Evolutionary conservation across 2,113 vertebrate genomes (phyloP).

Genomic region (Oryzias javanicus): DNA sequence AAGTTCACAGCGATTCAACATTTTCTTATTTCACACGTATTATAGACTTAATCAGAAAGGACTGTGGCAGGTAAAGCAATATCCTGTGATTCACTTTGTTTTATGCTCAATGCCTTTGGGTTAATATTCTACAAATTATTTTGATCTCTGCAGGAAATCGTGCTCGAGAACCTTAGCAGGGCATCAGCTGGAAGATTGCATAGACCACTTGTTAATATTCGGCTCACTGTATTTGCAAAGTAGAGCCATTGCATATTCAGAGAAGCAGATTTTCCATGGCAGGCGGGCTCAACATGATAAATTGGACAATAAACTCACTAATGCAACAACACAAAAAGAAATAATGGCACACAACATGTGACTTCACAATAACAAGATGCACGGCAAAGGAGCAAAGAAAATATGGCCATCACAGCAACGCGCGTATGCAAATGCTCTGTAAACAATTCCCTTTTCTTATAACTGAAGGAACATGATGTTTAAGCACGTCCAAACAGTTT

Average conservation of each 20-base stretch:
- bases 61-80: constrained; percentile 29
- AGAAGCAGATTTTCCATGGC: constrained; percentile 64
- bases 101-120: constrained; percentile 20
- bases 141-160: constrained; percentile 43
- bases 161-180: constrained; percentile 22
- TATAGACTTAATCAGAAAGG: constrained; percentile 19
- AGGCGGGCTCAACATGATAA: constrained; percentile 71
- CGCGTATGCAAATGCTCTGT: constrained; percentile 38
- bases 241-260: constrained; percentile 60
- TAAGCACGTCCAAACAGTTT: background rate
- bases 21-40: constrained; percentile 43
- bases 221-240: constrained; percentile 56
- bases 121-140: constrained; percentile 49
- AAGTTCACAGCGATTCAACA: constrained; percentile 17
- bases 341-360: constrained; percentile 57
- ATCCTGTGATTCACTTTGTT: constrained; percentile 38
- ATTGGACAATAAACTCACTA: constrained; percentile 77
- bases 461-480: constrained; percentile 25
- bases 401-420: constrained; percentile 26
- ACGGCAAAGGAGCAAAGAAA: constrained; percentile 15
- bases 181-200: constrained; percentile 51
- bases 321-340: constrained; percentile 61
- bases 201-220: constrained; percentile 66
- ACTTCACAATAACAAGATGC: constrained; percentile 36
- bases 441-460: constrained; percentile 25